A percentile compares a stretch with the other conserved stretches of the same genome.
These are phyloP conservation scores for Luidia sarsii DNA, from an alignment of 53 echinoderm and acorn worm genomes.

Conservation along the genomic window DNA sequence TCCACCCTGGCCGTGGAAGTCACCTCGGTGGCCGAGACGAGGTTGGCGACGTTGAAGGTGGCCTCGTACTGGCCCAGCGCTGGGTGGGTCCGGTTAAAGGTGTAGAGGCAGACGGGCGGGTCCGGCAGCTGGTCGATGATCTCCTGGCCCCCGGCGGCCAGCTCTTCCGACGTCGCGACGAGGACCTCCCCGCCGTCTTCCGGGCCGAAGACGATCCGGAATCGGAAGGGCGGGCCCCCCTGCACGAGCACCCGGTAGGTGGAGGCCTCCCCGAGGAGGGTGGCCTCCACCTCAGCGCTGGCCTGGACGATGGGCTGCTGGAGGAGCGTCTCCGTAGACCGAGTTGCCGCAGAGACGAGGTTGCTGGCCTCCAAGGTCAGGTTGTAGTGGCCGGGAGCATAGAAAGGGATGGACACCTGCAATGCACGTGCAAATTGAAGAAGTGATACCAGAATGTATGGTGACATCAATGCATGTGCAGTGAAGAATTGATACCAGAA, in stretches of 20 bases:
- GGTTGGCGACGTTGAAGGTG: slow-evolving; percentile 60
- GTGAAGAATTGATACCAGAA: too few species aligned
- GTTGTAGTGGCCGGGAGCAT: slow-evolving; percentile 77
- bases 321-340: slow-evolving; percentile 55
- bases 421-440: too few species aligned
- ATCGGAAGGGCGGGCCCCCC: slow-evolving; percentile 69
- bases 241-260: slow-evolving; percentile 55
- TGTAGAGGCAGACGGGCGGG: slow-evolving; percentile 51
- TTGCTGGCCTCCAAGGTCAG: slow-evolving; percentile 79
- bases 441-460: too few species aligned
- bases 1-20: slow-evolving; percentile 69
- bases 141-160: neutral
- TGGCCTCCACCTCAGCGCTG: slow-evolving; percentile 46
- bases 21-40: slow-evolving; percentile 56
- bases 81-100: slow-evolving; percentile 57
- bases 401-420: slow-evolving; percentile 71
- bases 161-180: slow-evolving; percentile 33
- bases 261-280: slow-evolving; percentile 63
- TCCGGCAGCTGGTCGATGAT: slow-evolving; percentile 19
- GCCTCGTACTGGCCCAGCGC: slow-evolving; percentile 64
- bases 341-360: slow-evolving; percentile 52
- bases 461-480: too few species aligned
- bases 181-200: slow-evolving; percentile 55
- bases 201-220: slow-evolving; percentile 66
- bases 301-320: slow-evolving; percentile 79